These are phyloP conservation scores for Thunnus maccoyii DNA, from an alignment of 2,113 vertebrate species.

Conservation along the genomic window DNA sequence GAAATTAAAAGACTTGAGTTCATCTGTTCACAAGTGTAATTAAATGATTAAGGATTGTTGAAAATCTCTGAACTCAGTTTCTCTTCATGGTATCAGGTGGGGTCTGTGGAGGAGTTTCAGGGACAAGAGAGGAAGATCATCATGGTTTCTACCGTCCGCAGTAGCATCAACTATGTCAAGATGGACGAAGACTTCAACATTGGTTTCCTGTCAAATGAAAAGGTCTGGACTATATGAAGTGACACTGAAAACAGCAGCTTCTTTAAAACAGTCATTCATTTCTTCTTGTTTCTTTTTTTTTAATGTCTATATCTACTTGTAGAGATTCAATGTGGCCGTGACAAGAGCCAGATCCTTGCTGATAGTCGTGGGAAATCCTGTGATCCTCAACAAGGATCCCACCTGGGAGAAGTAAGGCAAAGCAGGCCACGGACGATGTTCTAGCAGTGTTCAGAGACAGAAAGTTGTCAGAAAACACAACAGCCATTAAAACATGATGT, in stretches of 20 bases:
- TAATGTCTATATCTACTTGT: slow-evolving; percentile 5
- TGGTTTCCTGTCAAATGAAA: slow-evolving; percentile 94
- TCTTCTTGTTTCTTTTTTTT: background rate
- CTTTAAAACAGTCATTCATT: background rate
- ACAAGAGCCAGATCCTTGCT: slow-evolving; percentile 94
- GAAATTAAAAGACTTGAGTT: background rate
- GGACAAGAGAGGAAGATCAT: slow-evolving; percentile 92
- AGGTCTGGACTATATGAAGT: slow-evolving; percentile 78
- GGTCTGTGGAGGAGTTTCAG: slow-evolving; percentile 96
- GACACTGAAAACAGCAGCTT: background rate
- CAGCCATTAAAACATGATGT: background rate
- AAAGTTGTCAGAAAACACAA: background rate
- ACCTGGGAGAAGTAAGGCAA: slow-evolving; percentile 90
- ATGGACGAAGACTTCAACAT: slow-evolving; percentile 90
- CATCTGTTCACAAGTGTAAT: background rate
- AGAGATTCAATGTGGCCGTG: slow-evolving; percentile 95
- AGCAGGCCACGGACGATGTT: background rate
- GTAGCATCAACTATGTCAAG: slow-evolving; percentile 85
- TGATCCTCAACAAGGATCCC: slow-evolving; percentile 88
- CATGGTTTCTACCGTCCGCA: slow-evolving; percentile 93
- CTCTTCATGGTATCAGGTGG: slow-evolving; percentile 84
- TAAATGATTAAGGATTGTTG: background rate
- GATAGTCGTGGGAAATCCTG: slow-evolving; percentile 92
- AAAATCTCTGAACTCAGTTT: background rate
- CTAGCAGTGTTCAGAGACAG: background rate